Conservation (phyloP, 2,113 vertebrate genomes). For the Colossoma macropomum region DNA sequence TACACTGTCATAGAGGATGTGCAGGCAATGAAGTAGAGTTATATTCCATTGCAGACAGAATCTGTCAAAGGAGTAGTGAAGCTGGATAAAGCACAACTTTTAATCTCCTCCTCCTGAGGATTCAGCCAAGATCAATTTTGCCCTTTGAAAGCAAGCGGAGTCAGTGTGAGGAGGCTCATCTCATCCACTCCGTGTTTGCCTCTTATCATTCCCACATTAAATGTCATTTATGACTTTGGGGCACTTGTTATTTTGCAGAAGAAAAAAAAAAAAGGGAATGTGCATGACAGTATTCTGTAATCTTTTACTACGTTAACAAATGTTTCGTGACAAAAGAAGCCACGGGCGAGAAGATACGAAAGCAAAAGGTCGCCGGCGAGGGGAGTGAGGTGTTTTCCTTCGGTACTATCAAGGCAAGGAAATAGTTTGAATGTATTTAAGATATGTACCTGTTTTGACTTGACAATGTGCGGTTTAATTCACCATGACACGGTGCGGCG, state of each 20-base stretch:
- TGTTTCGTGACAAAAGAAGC: constrained; percentile 21
- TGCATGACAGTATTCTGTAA: constrained; percentile 26
- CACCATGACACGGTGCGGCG: neutral
- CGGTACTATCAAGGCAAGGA: neutral
- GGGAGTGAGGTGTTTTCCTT: neutral
- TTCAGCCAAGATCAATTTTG: constrained; percentile 21
- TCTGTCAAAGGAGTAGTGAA: constrained; percentile 16
- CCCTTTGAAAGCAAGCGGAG: constrained; percentile 28
- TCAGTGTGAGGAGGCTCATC: constrained; percentile 18
- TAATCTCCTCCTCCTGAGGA: neutral
- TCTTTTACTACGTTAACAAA: constrained; percentile 25
- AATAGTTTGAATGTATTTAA: constrained; percentile 35
- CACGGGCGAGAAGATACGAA: neutral
- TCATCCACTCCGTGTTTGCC: constrained; percentile 32
- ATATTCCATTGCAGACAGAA: neutral
- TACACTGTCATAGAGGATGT: neutral
- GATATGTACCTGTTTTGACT: constrained; percentile 30
- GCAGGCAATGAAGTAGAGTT: neutral
- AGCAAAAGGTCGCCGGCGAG: constrained; percentile 3
- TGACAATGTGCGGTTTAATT: constrained; percentile 31
- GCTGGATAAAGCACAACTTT: constrained; percentile 38
- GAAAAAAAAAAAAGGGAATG: neutral
- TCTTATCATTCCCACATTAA: constrained; percentile 35
- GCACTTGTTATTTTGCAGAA: constrained; percentile 26
- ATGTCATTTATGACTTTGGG: constrained; percentile 29